Percentiles rank a stretch among this genome's conserved stretches.
Conservation (phyloP, 2,888 invertebrate genomes). For the Caenorhabditis auriculariae region DNA sequence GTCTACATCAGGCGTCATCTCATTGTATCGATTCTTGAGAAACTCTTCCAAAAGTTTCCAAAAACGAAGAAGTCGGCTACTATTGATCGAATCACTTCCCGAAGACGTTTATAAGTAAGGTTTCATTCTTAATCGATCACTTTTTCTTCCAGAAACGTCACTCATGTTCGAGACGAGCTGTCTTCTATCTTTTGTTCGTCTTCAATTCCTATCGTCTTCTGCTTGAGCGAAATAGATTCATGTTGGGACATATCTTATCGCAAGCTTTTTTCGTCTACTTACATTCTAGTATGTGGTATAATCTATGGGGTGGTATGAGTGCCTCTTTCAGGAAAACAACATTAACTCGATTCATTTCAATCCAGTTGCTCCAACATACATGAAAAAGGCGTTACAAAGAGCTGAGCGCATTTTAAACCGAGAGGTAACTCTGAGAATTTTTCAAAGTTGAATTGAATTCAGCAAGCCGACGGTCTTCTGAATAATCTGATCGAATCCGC, state of each 20-base stretch:
- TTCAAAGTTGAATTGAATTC: too few species aligned
- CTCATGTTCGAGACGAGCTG: slow-evolving; percentile 6
- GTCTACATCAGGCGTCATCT: too few species aligned
- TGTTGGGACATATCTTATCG: slow-evolving; percentile 17
- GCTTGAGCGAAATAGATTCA: slow-evolving; percentile 12
- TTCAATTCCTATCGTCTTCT: slow-evolving; percentile 13
- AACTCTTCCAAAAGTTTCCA: too few species aligned
- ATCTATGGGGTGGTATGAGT: too few species aligned
- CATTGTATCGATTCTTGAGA: too few species aligned
- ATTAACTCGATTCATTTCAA: slow-evolving; percentile 14
- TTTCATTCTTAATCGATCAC: background rate
- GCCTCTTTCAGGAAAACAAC: slow-evolving; percentile 3
- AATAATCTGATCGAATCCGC: too few species aligned
- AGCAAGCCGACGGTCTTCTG: too few species aligned
- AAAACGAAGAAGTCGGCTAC: slow-evolving; percentile 2
- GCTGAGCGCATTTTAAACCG: slow-evolving; percentile 10
- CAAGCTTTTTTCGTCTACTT: too few species aligned
- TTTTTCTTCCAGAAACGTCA: slow-evolving; percentile 6
- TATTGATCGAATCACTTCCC: slow-evolving; percentile 10
- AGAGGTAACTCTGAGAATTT: too few species aligned
- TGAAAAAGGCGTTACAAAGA: slow-evolving; percentile 13
- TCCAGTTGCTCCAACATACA: slow-evolving; percentile 13
- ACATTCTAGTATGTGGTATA: too few species aligned
- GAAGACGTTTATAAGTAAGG: slow-evolving; percentile 17
- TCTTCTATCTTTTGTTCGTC: background rate